These are phyloP conservation scores for Columba guinea DNA, from an alignment of 2,797 vertebrate genomes.

Conservation along the genomic window DNA sequence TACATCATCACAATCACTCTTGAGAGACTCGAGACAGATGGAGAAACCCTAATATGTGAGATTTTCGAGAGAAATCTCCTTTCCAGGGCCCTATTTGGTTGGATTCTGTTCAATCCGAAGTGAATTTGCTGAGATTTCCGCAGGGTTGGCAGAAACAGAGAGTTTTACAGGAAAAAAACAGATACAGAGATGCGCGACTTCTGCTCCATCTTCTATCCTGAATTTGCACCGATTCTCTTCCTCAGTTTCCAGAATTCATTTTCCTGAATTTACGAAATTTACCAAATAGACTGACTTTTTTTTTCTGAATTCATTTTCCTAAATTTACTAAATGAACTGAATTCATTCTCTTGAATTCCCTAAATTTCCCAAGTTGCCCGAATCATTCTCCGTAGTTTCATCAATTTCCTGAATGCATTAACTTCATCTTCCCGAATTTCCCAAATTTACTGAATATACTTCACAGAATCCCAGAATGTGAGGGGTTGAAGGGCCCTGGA, in stretches of 20 bases:
- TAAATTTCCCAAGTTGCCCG: no score
- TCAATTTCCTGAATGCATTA: no score
- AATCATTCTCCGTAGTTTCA: no score
- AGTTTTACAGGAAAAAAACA: neutral
- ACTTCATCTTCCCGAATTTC: no score
- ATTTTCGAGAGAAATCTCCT: neutral
- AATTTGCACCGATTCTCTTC: neutral
- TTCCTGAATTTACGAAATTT: no score
- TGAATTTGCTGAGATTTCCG: neutral
- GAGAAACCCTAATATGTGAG: neutral
- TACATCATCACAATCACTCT: neutral
- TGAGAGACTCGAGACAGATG: fast-evolving
- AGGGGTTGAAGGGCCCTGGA: no score
- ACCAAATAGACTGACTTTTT: no score
- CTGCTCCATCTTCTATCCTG: fast-evolving
- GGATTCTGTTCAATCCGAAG: neutral
- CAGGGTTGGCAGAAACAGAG: fast-evolving
- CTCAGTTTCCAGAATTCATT: neutral
- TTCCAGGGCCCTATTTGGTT: neutral
- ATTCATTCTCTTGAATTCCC: no score
- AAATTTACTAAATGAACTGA: no score
- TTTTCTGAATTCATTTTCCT: neutral
- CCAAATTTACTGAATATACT: no score
- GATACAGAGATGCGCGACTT: fast-evolving
- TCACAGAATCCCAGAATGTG: no score